A percentile compares a stretch with the other conserved stretches of the same genome.
Conservation (phyloP, 1,140 invertebrate genomes). For the Rhyacophila brunnea region DNA sequence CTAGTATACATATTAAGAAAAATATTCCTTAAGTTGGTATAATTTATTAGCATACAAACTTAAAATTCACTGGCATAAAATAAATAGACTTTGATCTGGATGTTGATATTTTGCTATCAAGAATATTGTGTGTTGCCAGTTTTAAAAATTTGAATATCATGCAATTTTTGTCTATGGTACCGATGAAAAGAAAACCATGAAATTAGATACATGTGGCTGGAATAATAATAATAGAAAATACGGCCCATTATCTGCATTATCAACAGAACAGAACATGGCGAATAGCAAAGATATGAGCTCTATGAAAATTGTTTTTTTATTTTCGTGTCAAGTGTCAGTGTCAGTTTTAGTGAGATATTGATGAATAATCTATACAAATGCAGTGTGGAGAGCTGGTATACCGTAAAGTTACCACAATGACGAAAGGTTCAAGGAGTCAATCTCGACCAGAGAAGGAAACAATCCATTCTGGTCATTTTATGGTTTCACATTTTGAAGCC, state of each 20-base stretch:
- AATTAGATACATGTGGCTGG: slow-evolving; percentile 18
- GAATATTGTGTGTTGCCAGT: too few relatives aligned
- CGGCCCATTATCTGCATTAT: slow-evolving; percentile 7
- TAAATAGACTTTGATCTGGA: too few relatives aligned
- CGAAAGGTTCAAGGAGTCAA: slow-evolving; percentile 24
- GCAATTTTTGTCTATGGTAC: slow-evolving; percentile 8
- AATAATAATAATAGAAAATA: slow-evolving; percentile 20
- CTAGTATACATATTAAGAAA: too few relatives aligned
- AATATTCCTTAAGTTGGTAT: too few relatives aligned
- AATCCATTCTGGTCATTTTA: slow-evolving; percentile 97
- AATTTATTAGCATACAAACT: too few relatives aligned
- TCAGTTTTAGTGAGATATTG: slow-evolving; percentile 18
- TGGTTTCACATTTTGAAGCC: slow-evolving; percentile 95
- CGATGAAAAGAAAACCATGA: slow-evolving; percentile 10
- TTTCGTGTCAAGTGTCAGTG: slow-evolving; percentile 14
- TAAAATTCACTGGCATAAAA: too few relatives aligned
- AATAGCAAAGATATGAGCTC: slow-evolving; percentile 10
- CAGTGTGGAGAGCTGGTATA: slow-evolving; percentile 26
- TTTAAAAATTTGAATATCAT: not conserved
- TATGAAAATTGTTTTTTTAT: slow-evolving; percentile 12
- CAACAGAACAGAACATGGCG: slow-evolving; percentile 25
- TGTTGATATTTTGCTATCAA: too few relatives aligned
- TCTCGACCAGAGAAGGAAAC: slow-evolving; percentile 60
- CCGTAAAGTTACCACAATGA: slow-evolving; percentile 21
- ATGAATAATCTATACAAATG: slow-evolving; percentile 19